phyloP scores from a whole-genome alignment of 2,797 vertebrate genomes.

The Acestrorhynchus altus region DNA sequence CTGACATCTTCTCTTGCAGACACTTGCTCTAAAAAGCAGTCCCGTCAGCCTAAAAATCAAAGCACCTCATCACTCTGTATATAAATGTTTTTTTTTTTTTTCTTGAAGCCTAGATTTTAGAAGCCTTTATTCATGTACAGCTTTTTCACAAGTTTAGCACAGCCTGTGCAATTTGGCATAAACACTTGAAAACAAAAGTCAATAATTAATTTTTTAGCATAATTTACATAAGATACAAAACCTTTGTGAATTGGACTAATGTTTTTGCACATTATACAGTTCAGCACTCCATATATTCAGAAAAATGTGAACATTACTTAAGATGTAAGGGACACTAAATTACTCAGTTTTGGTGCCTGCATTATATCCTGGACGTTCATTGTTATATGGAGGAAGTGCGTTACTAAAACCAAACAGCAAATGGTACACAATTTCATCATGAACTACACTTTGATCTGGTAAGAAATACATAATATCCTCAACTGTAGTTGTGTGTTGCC shows the following conservation, averaged over 20 bases:
- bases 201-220: not conserved
- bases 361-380: not conserved
- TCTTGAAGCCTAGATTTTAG: not conserved
- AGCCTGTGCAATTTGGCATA: not conserved
- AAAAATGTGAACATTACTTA: no score
- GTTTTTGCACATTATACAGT: not conserved
- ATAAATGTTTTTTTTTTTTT: conserved; percentile 30
- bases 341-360: not conserved
- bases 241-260: not conserved
- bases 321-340: no score
- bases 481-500: no score
- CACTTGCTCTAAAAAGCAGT: not conserved
- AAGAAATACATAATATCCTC: no score
- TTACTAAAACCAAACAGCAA: no score
- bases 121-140: not conserved
- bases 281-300: not conserved
- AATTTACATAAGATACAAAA: not conserved
- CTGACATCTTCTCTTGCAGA: conserved; percentile 22
- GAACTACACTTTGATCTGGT: no score
- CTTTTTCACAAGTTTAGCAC: not conserved
- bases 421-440: no score
- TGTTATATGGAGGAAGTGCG: no score
- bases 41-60: not conserved
- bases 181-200: not conserved
- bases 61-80: not conserved